Percentiles rank a stretch among this genome's conserved stretches.
These are phyloP conservation scores for Phymanthus crucifer DNA, from an alignment of 92 coral and sea anemone genomes.

Conservation along the genomic window DNA sequence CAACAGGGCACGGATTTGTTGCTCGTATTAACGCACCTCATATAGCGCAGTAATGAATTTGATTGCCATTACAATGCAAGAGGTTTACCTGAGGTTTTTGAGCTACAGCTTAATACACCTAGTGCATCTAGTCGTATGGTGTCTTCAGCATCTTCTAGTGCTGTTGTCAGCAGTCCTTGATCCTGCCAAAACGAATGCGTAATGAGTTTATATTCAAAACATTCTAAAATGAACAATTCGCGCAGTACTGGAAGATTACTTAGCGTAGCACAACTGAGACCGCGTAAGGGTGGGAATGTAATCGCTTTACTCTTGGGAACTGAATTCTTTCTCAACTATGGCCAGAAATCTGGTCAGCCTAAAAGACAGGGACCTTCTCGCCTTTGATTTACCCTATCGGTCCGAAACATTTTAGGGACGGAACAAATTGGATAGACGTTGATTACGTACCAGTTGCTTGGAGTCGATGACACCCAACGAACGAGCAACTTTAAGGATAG, in stretches of 20 bases:
- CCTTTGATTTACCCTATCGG: background rate
- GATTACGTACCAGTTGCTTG: slow-evolving; percentile 27
- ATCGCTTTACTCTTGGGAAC: too few relatives aligned
- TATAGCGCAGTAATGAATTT: too few relatives aligned
- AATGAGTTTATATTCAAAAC: too few relatives aligned
- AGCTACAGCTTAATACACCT: slow-evolving; percentile 57
- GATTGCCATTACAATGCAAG: too few relatives aligned
- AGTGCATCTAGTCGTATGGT: slow-evolving; percentile 60
- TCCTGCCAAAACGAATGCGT: slow-evolving; percentile 30
- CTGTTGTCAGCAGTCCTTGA: slow-evolving; percentile 23
- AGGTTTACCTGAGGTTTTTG: slow-evolving; percentile 69
- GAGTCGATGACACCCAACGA: slow-evolving; percentile 41
- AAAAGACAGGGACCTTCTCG: background rate
- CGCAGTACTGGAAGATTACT: too few relatives aligned
- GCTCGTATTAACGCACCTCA: too few relatives aligned
- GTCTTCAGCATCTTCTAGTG: slow-evolving; percentile 57
- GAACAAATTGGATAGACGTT: too few relatives aligned
- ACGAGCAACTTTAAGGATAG: slow-evolving; percentile 52
- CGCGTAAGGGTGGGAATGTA: too few relatives aligned
- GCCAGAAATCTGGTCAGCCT: background rate
- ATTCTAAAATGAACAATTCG: too few relatives aligned
- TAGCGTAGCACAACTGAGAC: too few relatives aligned
- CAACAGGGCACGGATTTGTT: too few relatives aligned
- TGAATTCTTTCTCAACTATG: too few relatives aligned
- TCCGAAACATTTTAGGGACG: background rate